Conservation (phyloP, 2,797 vertebrate genomes). For the Pangasius macronema region DNA sequence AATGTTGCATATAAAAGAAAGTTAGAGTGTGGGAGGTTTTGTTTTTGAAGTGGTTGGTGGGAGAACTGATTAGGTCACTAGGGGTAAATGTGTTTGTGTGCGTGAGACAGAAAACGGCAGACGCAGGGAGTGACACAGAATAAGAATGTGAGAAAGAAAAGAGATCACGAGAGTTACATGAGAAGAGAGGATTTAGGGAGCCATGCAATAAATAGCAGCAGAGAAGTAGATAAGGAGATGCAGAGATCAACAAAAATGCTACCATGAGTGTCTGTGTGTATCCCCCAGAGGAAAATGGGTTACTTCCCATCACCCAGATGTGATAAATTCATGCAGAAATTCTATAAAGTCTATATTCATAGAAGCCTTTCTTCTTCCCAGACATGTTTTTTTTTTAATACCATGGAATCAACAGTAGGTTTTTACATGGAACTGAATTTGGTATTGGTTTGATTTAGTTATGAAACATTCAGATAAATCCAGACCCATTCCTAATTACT, state of each 20-base stretch:
- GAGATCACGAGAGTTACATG: constrained; percentile 4
- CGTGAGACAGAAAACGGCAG: constrained; percentile 6
- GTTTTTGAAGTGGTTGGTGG: constrained; percentile 51
- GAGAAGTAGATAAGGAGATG: neutral
- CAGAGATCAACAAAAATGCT: constrained; percentile 9
- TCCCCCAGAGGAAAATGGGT: neutral
- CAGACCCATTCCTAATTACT: constrained; percentile 17
- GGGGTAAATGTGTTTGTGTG: constrained; percentile 17
- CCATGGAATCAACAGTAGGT: neutral
- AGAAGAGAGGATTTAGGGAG: constrained; percentile 9
- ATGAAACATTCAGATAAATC: constrained; percentile 23
- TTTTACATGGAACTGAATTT: constrained; percentile 13
- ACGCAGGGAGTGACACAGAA: constrained; percentile 3
- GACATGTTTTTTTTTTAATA: neutral
- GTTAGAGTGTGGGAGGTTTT: constrained; percentile 33
- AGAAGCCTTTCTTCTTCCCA: constrained; percentile 5
- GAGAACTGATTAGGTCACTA: constrained; percentile 41
- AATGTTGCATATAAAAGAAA: constrained; percentile 41
- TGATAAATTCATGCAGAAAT: neutral
- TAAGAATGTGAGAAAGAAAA: constrained; percentile 2
- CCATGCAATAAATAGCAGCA: neutral
- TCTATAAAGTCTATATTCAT: neutral
- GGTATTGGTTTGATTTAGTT: constrained; percentile 23
- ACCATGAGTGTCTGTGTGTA: neutral
- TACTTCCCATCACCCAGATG: constrained; percentile 8